These are phyloP conservation scores for Campoletis raptor DNA, from an alignment of 2,888 invertebrate genomes.

Conservation along the genomic window DNA sequence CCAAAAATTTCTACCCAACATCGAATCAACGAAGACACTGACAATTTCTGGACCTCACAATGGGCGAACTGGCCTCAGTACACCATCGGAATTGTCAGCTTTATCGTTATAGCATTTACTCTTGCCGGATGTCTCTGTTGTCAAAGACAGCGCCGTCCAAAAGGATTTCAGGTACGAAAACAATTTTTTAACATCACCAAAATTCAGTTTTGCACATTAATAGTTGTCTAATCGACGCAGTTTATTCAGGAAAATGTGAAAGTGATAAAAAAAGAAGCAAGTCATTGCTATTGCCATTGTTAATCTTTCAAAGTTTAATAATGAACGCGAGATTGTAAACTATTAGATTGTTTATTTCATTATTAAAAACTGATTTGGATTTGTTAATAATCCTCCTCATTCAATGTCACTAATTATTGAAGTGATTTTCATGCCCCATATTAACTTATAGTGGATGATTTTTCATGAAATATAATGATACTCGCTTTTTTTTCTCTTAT, in stretches of 20 bases:
- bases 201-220: slow-evolving; percentile 7
- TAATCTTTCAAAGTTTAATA: not conserved
- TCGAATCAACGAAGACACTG: slow-evolving; percentile 49
- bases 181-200: not conserved
- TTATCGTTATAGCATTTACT: slow-evolving; percentile 79
- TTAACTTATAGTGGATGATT: not conserved
- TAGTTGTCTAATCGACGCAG: not conserved
- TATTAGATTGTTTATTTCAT: not conserved
- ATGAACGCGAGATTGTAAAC: not conserved
- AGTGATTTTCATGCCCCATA: not conserved
- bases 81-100: slow-evolving; percentile 77
- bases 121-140: slow-evolving; percentile 82
- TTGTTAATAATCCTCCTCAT: not conserved
- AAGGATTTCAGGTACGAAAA: slow-evolving; percentile 81
- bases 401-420: not conserved
- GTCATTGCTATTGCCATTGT: not conserved
- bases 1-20: not conserved
- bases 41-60: slow-evolving; percentile 70
- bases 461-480: not conserved
- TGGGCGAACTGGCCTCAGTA: slow-evolving; percentile 80
- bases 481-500: not conserved
- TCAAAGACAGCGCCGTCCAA: slow-evolving; percentile 79
- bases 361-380: not conserved
- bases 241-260: not conserved
- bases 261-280: slow-evolving; percentile 1